These are phyloP conservation scores for Autographa pulchrina DNA, from an alignment of 2,888 invertebrate genomes.

Conservation along the genomic window DNA sequence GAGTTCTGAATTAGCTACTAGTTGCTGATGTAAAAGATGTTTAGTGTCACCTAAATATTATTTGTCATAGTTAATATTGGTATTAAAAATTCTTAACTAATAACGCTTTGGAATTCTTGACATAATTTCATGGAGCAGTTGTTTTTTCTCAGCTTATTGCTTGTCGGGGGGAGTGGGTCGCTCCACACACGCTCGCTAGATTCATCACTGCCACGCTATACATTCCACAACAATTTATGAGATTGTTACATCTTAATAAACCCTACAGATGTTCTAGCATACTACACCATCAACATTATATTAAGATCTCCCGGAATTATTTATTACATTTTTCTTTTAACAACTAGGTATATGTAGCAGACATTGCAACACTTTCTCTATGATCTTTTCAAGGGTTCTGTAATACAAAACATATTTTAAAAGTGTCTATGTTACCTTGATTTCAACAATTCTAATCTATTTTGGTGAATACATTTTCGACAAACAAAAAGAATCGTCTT, in stretches of 20 bases:
- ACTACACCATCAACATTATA: conserved; percentile 22
- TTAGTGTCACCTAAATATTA: not conserved
- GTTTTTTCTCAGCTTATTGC: conserved; percentile 72
- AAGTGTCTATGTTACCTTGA: not conserved
- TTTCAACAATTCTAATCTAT: conserved; percentile 24
- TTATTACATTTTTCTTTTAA: conserved; percentile 20
- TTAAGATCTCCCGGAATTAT: conserved; percentile 17
- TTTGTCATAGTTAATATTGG: not conserved
- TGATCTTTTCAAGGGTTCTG: conserved; percentile 26
- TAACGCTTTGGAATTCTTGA: conserved; percentile 25
- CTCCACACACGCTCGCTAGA: conserved; percentile 52
- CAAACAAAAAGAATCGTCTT: conserved; percentile 14
- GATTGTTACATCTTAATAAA: conserved; percentile 43
- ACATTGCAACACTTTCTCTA: conserved; percentile 28
- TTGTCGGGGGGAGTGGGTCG: conserved; percentile 39
- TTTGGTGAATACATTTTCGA: conserved; percentile 18
- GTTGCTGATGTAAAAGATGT: not conserved
- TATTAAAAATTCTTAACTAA: conserved; percentile 4
- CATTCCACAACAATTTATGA: conserved; percentile 68
- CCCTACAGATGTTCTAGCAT: conserved; percentile 40
- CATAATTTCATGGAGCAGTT: conserved; percentile 58
- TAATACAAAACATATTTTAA: conserved; percentile 18
- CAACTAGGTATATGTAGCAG: conserved; percentile 28
- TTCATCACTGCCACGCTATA: conserved; percentile 71
- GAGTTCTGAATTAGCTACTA: not conserved